Percentiles rank a stretch among this genome's conserved stretches.
Conservation (phyloP, 2,888 invertebrate species). For the Pollenia angustigena region DNA sequence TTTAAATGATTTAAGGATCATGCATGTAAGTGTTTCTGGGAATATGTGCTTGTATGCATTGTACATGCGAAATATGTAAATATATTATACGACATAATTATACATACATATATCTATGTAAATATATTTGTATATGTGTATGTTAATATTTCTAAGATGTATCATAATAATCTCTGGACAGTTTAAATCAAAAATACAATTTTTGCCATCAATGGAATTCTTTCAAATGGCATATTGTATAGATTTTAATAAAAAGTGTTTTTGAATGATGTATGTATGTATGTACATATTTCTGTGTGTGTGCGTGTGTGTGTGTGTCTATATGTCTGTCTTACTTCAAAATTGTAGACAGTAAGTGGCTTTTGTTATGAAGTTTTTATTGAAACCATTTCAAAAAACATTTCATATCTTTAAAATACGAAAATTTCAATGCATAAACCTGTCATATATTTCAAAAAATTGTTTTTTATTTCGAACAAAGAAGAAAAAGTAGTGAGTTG, state of each 20-base stretch:
- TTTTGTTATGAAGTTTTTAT: slow-evolving; percentile 53
- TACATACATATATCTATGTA: no score
- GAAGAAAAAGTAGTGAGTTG: not conserved
- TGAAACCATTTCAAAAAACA: slow-evolving; percentile 13
- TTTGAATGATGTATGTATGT: slow-evolving; percentile 14
- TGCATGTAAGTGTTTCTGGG: no score
- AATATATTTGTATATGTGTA: not conserved
- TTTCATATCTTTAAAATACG: slow-evolving; percentile 6
- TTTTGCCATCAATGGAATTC: slow-evolving; percentile 42
- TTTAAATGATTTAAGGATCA: no score
- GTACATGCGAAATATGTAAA: no score
- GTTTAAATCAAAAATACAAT: slow-evolving; percentile 36
- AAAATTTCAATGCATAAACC: slow-evolving; percentile 23
- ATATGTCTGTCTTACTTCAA: slow-evolving; percentile 46
- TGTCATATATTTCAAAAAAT: slow-evolving; percentile 19
- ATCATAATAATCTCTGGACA: slow-evolving; percentile 29
- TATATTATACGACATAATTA: no score
- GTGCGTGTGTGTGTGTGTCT: not conserved
- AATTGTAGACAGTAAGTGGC: slow-evolving; percentile 63
- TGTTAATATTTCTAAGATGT: slow-evolving; percentile 12
- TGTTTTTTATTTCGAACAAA: slow-evolving; percentile 13
- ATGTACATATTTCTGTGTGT: not conserved
- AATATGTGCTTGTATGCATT: no score
- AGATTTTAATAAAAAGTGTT: not conserved
- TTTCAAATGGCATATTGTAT: slow-evolving; percentile 33